Base-by-base conservation (phyloP, 2,888 invertebrate species). In the Actias luna region DNA sequence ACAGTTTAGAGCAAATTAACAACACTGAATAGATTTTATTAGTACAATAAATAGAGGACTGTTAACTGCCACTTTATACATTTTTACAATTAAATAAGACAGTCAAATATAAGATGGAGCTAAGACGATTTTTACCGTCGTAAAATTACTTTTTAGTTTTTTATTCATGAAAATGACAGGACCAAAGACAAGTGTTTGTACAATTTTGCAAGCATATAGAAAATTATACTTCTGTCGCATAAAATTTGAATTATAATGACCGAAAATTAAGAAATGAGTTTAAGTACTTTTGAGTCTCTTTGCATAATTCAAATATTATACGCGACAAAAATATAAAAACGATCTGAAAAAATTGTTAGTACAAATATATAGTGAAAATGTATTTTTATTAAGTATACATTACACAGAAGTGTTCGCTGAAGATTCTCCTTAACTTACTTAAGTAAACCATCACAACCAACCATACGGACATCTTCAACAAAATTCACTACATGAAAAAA, bases 361-460 rank as follows among this genome's bases (percentile, higher is more conserved):
- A 87, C 82, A 86, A 84, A 85, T 80, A 78, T 81, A 84, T 79
- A 80, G 77, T 80, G 82, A 83, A 82, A 75, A 73, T 73, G 69
- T 73, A 75, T 75, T 78, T 77, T 82, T 81, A 79, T 76, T 81
- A 78, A 77, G 75, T 77, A 76, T 77, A 80, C 75, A 80, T 79
- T 79, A 84, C 83, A 85, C 77, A 83, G 78, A 83, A 80, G 80
- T 80, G 83, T 83, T 86, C 84, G 87, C 82, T 83, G 84, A 85
- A 87, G 85, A 87, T 83, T 88, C 82, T 67, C 70, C 76, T 84
- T 89, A 88, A 89, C 88, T 92, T 91, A 92, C 89, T 89, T 92
- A 92, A 90, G 91, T 92, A 92, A 91, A 89, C 87, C 91, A 89
- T 92, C 92, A 92, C 92, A 92, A 92, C 92, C 92, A 91, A 89